Evolutionary conservation across 2,888 invertebrate species (phyloP).

Genomic region (Ectemnius continuus): DNA sequence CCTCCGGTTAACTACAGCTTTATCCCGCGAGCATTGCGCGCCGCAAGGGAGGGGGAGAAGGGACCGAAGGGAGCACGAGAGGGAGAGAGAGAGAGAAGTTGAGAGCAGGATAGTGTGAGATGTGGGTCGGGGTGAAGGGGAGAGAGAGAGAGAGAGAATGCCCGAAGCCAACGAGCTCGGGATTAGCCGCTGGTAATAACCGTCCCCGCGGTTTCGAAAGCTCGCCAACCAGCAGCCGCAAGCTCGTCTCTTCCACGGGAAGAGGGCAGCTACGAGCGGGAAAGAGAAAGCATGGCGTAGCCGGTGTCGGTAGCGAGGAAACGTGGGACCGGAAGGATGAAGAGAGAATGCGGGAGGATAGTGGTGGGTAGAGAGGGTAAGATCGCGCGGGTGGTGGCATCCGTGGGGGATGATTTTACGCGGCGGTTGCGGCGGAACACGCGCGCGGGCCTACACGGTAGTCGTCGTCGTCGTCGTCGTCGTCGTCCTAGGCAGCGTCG

Average conservation of each 20-base stretch:
- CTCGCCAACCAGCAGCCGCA: constrained; percentile 60
- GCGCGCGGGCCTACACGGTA: constrained; percentile 54
- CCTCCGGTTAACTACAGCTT: constrained; percentile 44
- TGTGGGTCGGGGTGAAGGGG: constrained; percentile 10
- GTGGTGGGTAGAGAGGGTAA: constrained; percentile 21
- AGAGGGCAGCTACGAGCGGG: constrained; percentile 20
- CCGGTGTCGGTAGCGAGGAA: constrained; percentile 8
- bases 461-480: constrained; percentile 25
- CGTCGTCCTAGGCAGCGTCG: no score
- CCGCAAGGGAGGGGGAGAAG: no score
- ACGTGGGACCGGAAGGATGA: constrained; percentile 27
- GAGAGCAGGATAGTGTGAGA: background rate
- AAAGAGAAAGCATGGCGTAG: constrained; percentile 17
- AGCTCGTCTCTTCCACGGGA: constrained; percentile 46
- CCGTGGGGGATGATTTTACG: constrained; percentile 63
- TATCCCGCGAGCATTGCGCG: constrained; percentile 12
- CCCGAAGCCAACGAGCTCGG: constrained; percentile 60
- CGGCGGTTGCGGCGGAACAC: constrained; percentile 27
- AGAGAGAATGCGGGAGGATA: constrained; percentile 20
- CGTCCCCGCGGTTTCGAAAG: constrained; percentile 64
- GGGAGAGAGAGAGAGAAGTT: constrained; percentile 17
- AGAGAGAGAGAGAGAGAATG: constrained; percentile 45
- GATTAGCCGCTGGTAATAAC: constrained; percentile 71
- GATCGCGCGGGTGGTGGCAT: constrained; percentile 34
- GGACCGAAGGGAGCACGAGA: no score